phyloP scores from a whole-genome alignment of 2,113 vertebrate species.

The Anthoscopus minutus region DNA sequence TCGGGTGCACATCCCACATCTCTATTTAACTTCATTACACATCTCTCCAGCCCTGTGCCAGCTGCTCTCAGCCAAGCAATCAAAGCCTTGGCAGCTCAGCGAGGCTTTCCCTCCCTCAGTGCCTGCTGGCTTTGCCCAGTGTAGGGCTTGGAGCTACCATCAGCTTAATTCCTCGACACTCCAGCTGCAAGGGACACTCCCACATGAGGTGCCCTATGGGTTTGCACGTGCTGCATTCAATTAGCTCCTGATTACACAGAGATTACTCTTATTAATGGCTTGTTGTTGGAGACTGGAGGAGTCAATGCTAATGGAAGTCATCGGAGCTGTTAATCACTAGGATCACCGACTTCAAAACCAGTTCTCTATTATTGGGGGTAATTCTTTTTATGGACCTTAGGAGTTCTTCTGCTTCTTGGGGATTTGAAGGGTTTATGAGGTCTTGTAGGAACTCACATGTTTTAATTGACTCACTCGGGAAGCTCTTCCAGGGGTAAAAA shows the following conservation, averaged over 20 bases:
- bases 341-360: conserved; percentile 14
- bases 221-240: not conserved
- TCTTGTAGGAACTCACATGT: not conserved
- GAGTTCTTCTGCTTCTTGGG: not conserved
- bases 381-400: not conserved
- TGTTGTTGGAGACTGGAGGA: conserved; percentile 3
- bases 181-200: not conserved
- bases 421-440: not conserved
- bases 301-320: not conserved
- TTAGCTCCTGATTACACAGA: conserved; percentile 2
- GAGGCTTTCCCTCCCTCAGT: not conserved
- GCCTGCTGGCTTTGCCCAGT: not conserved
- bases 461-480: not conserved
- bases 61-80: not conserved
- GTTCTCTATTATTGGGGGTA: not conserved
- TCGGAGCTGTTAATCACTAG: not conserved
- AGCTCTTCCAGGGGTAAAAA: not conserved
- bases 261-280: conserved; percentile 30
- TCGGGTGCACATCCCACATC: not conserved
- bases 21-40: conserved; percentile 9
- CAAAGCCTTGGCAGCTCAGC: not conserved
- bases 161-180: not conserved
- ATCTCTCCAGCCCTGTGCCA: conserved; percentile 5
- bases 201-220: not conserved
- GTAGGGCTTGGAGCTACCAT: not conserved